Conservation (phyloP, 2,888 invertebrate species). For the Idaea aversata region DNA sequence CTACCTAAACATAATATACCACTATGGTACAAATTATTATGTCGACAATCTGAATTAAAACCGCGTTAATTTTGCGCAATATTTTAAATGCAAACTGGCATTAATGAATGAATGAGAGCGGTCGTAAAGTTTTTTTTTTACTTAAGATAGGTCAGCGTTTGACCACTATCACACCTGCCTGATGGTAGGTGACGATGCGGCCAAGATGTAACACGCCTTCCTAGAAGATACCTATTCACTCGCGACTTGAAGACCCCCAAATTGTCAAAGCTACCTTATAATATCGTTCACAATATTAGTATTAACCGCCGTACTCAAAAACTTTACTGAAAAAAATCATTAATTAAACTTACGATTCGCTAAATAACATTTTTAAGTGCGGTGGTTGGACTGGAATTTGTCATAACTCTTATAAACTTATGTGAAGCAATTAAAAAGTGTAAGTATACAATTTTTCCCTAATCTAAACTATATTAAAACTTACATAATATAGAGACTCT, state of each 20-base stretch:
- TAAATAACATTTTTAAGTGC: not conserved
- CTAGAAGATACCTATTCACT: too few relatives aligned
- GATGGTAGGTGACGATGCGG: too few relatives aligned
- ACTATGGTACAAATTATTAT: not conserved
- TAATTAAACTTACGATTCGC: too few relatives aligned
- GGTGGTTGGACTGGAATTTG: not conserved
- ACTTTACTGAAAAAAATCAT: not conserved
- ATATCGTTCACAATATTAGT: not conserved
- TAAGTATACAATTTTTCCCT: not conserved
- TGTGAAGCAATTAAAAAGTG: not conserved
- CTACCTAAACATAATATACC: too few relatives aligned
- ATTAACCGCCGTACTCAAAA: not conserved
- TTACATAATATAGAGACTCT: not conserved
- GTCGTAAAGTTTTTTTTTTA: too few relatives aligned
- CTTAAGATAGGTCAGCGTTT: too few relatives aligned
- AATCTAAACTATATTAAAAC: not conserved
- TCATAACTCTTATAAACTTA: not conserved
- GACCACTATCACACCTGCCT: too few relatives aligned
- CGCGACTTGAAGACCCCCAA: too few relatives aligned
- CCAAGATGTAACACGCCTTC: too few relatives aligned
- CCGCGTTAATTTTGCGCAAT: too few relatives aligned
- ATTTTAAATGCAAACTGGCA: not conserved
- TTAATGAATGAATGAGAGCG: not conserved
- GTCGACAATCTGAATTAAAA: not conserved
- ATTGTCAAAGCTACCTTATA: not conserved